Percentiles rank a stretch among this genome's conserved stretches.
These are phyloP conservation scores for Chouioia cunea DNA, from an alignment of 2,888 invertebrate genomes.

Conservation along the genomic window DNA sequence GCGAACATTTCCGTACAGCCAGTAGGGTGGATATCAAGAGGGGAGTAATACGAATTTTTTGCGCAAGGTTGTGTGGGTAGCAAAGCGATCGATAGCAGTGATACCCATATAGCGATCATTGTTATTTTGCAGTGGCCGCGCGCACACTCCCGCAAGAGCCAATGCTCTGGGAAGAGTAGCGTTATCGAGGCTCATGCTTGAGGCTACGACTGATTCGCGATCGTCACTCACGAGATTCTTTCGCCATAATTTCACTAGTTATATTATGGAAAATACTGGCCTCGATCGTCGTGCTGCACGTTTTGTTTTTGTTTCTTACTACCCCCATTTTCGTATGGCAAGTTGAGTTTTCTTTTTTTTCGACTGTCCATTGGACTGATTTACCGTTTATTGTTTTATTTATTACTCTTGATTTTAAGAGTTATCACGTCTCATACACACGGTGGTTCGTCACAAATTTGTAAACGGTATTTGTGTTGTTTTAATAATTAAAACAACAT, in stretches of 20 bases:
- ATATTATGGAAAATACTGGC: conserved; percentile 37
- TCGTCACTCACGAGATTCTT: conserved; percentile 47
- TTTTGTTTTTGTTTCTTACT: conserved; percentile 38
- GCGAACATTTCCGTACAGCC: conserved; percentile 33
- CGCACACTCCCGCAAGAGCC: conserved; percentile 28
- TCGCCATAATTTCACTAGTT: conserved; percentile 44
- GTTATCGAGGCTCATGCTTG: conserved; percentile 18
- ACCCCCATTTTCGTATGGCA: conserved; percentile 4
- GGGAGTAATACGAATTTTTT: conserved; percentile 34
- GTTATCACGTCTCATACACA: conserved; percentile 3
- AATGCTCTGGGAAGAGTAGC: no score
- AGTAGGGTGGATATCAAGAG: no score
- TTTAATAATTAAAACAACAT: no score
- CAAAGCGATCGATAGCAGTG: conserved; percentile 36
- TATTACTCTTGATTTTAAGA: conserved; percentile 24
- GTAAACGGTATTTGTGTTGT: no score
- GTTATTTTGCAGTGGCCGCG: conserved; percentile 39
- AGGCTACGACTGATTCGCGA: conserved; percentile 44
- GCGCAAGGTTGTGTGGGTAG: conserved; percentile 2
- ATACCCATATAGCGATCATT: conserved; percentile 38
- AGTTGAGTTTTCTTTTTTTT: conserved; percentile 4
- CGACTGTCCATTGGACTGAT: conserved; percentile 27
- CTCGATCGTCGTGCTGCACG: conserved; percentile 45
- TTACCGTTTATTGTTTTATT: conserved; percentile 38
- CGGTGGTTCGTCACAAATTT: no score